These are phyloP conservation scores for Emydura subglobosa DNA, from an alignment of 2,113 vertebrate genomes.

Conservation along the genomic window DNA sequence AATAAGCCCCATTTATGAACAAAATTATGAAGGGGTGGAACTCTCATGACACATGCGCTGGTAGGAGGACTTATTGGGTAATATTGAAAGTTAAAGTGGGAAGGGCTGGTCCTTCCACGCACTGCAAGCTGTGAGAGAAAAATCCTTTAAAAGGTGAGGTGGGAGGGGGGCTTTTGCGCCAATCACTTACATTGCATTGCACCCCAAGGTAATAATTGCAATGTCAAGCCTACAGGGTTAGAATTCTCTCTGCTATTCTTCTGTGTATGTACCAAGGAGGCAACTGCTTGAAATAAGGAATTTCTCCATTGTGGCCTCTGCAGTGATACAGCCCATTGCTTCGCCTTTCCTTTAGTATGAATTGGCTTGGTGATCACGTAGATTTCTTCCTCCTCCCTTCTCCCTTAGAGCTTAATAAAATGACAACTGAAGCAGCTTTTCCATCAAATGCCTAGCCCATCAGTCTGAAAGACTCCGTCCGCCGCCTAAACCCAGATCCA, in stretches of 20 bases:
- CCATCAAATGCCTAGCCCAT: not conserved
- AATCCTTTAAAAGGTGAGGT: not conserved
- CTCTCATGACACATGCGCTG: not conserved
- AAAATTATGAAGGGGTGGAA: not conserved
- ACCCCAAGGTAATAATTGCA: not conserved
- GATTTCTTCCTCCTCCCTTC: not conserved
- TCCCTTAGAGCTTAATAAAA: not conserved
- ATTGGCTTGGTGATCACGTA: not conserved
- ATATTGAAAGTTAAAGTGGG: not conserved
- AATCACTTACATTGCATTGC: not conserved
- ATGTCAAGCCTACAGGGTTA: accelerated
- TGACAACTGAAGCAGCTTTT: not conserved
- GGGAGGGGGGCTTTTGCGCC: not conserved
- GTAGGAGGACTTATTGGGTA: not conserved
- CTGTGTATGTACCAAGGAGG: not conserved
- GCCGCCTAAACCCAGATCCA: not conserved
- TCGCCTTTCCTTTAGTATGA: not conserved
- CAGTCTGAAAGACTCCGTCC: not conserved
- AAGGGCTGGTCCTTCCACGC: not conserved
- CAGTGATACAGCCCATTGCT: not conserved
- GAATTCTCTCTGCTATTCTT: not conserved
- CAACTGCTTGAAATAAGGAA: not conserved
- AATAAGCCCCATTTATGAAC: not conserved
- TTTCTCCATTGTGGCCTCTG: not conserved
- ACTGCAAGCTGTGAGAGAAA: not conserved